phyloP scores from a whole-genome alignment of 2,888 invertebrate species.

The Orthosia incerta region DNA sequence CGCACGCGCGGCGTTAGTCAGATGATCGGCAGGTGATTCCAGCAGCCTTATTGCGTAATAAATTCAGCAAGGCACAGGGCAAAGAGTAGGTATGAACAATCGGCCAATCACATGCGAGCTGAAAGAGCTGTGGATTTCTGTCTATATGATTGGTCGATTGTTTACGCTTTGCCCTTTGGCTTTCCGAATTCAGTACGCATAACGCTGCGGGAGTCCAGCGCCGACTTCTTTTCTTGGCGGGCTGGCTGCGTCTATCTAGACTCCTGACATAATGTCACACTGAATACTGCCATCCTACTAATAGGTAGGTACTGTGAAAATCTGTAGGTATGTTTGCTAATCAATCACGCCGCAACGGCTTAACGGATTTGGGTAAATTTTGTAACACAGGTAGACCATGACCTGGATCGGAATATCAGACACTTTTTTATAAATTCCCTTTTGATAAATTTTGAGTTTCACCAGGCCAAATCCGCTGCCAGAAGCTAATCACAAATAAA shows the following conservation, averaged over 20 bases:
- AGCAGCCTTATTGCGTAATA: conserved; percentile 56
- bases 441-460: not conserved
- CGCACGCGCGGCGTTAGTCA: conserved; percentile 87
- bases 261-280: not conserved
- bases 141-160: too few species aligned
- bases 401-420: not conserved
- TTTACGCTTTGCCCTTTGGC: too few species aligned
- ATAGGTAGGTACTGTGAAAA: too few species aligned
- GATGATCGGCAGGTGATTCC: conserved; percentile 94
- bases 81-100: too few species aligned
- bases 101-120: too few species aligned
- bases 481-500: conserved; percentile 39
- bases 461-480: not conserved
- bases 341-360: not conserved
- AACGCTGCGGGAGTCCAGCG: not conserved
- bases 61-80: too few species aligned
- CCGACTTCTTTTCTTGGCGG: not conserved
- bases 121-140: too few species aligned
- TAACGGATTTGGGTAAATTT: too few species aligned
- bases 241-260: not conserved
- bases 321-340: not conserved
- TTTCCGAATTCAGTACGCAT: too few species aligned
- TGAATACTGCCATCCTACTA: not conserved
- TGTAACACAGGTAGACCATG: too few species aligned
- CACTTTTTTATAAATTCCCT: not conserved